Percentiles rank a stretch among this genome's conserved stretches.
phyloP scores from a whole-genome alignment of 2,797 vertebrate species.

The Jordanella pulchra region DNA sequence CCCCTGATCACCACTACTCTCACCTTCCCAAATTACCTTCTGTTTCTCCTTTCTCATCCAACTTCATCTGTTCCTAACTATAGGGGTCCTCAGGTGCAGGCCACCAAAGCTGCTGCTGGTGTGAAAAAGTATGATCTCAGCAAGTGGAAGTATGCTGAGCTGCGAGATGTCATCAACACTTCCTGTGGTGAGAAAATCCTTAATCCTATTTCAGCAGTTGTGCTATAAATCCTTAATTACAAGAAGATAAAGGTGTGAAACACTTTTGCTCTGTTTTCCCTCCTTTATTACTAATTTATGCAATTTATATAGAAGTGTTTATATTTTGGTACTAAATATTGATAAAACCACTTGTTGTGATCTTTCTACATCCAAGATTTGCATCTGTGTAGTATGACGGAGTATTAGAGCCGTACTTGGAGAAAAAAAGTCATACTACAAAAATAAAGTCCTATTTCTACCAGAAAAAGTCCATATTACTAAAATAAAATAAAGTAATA shows the following conservation, averaged over 20 bases:
- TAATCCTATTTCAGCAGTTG: slow-evolving; percentile 19
- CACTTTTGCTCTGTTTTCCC: neutral
- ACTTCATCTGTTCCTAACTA: slow-evolving; percentile 34
- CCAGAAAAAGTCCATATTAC: no score
- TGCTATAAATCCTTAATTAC: neutral
- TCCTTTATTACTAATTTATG: slow-evolving; percentile 18
- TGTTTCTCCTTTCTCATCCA: slow-evolving; percentile 5
- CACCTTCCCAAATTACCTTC: slow-evolving; percentile 12
- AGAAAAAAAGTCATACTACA: no score
- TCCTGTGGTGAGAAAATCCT: slow-evolving; percentile 89
- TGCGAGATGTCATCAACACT: slow-evolving; percentile 98
- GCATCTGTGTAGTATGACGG: neutral
- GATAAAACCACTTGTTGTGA: neutral
- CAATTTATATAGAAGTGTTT: neutral
- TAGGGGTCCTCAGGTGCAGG: slow-evolving; percentile 93
- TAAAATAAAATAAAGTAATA: no score
- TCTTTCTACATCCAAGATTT: neutral
- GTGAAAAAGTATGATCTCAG: slow-evolving; percentile 96
- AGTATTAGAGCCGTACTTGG: no score
- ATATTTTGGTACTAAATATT: slow-evolving; percentile 34
- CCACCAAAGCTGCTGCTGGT: slow-evolving; percentile 90
- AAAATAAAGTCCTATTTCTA: no score
- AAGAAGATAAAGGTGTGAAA: slow-evolving; percentile 1
- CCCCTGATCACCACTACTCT: neutral
- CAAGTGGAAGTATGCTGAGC: slow-evolving; percentile 99